phyloP scores from a whole-genome alignment of 2,888 invertebrate genomes.

The Cerastis leucographa region DNA sequence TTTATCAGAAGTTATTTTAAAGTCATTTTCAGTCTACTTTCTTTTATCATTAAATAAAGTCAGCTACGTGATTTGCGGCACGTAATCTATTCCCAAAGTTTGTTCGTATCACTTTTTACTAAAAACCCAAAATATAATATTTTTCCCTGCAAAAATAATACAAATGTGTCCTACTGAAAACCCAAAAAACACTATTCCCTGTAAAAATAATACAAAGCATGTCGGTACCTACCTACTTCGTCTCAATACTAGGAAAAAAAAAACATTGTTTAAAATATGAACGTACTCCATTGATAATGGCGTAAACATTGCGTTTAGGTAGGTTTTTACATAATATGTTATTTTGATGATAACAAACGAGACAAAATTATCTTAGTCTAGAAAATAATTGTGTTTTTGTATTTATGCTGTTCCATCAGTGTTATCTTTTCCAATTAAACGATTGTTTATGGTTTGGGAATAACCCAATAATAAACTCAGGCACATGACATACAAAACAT shows the following conservation, averaged over 20 bases:
- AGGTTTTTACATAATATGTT: constrained; percentile 34
- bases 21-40: background rate
- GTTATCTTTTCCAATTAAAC: background rate
- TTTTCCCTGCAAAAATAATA: background rate
- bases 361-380: constrained; percentile 51
- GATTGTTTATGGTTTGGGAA: constrained; percentile 4
- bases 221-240: background rate
- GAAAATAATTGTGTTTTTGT: constrained; percentile 22
- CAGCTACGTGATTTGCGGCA: constrained; percentile 12
- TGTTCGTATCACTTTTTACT: background rate
- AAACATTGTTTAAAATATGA: background rate
- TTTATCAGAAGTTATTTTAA: background rate
- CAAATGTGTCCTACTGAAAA: background rate
- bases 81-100: background rate
- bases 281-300: constrained; percentile 30
- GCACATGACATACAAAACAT: background rate
- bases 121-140: constrained; percentile 1
- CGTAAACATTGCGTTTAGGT: constrained; percentile 8
- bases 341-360: constrained; percentile 49
- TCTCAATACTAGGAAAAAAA: background rate
- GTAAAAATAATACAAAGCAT: background rate
- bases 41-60: background rate
- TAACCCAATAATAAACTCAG: background rate
- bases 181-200: background rate
- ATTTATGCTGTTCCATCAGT: constrained; percentile 22